A percentile compares a stretch with the other conserved stretches of the same genome.
phyloP scores from a whole-genome alignment of 2,888 invertebrate species.

The Cenopis cana region DNA sequence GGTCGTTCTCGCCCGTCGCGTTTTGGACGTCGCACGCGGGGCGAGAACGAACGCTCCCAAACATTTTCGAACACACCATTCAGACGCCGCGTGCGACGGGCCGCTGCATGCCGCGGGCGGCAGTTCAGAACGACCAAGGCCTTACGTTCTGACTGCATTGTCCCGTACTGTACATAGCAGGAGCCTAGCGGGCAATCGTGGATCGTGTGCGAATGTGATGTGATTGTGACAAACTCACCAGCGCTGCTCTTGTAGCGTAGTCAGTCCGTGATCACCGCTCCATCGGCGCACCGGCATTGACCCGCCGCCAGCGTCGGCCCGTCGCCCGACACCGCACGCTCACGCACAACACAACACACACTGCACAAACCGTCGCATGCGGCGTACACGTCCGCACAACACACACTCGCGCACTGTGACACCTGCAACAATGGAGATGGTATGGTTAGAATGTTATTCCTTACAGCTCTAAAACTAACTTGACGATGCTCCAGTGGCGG shows the following conservation, averaged over 20 bases:
- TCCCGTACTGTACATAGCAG: neutral
- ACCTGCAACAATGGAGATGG: constrained; percentile 67
- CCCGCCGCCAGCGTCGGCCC: constrained; percentile 74
- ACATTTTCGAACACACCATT: too few species aligned
- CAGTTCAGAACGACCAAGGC: too few species aligned
- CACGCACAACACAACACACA: constrained; percentile 56
- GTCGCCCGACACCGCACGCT: constrained; percentile 57
- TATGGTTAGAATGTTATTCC: constrained; percentile 40
- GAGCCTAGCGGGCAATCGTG: neutral
- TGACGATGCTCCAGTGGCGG: too few species aligned
- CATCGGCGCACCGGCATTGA: constrained; percentile 83
- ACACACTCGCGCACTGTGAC: constrained; percentile 56
- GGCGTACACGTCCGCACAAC: constrained; percentile 51
- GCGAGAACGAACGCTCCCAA: too few species aligned
- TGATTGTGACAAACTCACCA: constrained; percentile 63
- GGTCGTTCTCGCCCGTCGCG: too few species aligned
- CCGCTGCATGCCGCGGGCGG: too few species aligned
- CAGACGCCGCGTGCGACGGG: too few species aligned
- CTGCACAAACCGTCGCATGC: constrained; percentile 45
- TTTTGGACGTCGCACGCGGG: too few species aligned
- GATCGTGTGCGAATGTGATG: neutral
- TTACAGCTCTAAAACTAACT: too few species aligned
- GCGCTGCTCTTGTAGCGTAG: constrained; percentile 80
- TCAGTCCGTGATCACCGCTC: constrained; percentile 82
- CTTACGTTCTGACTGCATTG: neutral